Evolutionary conservation across 2,888 invertebrate species (phyloP), one percentile per base, ranked within the genome.

Genomic region (Lingula anatina): DNA sequence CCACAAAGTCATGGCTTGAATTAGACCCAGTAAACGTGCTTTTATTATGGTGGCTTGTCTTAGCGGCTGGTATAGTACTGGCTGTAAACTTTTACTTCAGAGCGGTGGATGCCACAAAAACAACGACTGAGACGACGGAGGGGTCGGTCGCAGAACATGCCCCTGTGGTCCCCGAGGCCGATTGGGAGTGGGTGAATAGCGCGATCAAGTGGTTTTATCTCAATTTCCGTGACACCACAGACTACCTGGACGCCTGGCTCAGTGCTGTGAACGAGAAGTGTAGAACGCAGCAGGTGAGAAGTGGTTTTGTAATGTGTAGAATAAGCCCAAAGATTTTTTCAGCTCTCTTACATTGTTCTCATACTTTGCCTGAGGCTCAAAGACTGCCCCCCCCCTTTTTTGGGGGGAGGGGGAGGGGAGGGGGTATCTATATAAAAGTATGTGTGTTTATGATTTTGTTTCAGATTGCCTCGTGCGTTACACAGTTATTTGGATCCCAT

Each of bases 241-340:
- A 67, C 42, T 64, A 70, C 52, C 61, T 78, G 26, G 71, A 77
- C 44, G 67, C 73, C 35, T 78, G 78, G 78, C 64, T 78, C 24
- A 64, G 66, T 49, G 65, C 75, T 15, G 61, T 79, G 27, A 78
- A 78, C 57, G 76, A 78, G 18, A 74, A 77, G 36, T 72, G 75
- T 20, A 67, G 64, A 46, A 77, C 76, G 60, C 68, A 67, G 40
- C 68, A 73, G 68, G 76, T 77, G 60, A 56, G 69, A 64, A 40
- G n/a, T 26, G 27, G 2, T 42, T n/a, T n/a, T n/a, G n/a, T n/a
- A n/a, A n/a, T n/a, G n/a, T n/a, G n/a, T n/a, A n/a, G n/a, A n/a
- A n/a, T n/a, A n/a, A n/a, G n/a, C n/a, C n/a, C n/a, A n/a, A n/a
- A n/a, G n/a, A n/a, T n/a, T n/a, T n/a, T n/a, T n/a, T n/a, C n/a